Conservation (phyloP, 2,888 invertebrate species). For the Drosophila histrio region DNA sequence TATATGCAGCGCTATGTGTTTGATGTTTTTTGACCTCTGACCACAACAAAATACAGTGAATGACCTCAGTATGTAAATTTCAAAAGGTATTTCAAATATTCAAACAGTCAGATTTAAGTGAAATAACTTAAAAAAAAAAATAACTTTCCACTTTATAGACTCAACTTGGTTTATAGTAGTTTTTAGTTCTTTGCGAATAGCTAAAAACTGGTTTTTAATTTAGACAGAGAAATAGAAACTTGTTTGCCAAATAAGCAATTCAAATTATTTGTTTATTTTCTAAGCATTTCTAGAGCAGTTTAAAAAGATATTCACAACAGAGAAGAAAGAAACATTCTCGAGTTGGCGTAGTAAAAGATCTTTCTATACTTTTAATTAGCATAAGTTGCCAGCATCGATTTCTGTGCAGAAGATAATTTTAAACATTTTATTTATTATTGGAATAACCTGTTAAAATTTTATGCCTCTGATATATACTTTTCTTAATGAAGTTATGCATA, state of each 20-base stretch:
- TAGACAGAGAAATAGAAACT: not conserved
- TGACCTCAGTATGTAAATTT: not conserved
- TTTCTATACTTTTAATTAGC: too few relatives aligned
- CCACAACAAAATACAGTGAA: not conserved
- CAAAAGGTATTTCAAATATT: not conserved
- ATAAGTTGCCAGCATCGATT: too few relatives aligned
- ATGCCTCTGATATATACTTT: too few relatives aligned
- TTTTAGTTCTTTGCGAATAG: not conserved
- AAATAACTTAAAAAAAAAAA: not conserved
- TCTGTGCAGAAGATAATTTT: too few relatives aligned
- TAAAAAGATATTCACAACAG: too few relatives aligned
- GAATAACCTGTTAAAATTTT: too few relatives aligned
- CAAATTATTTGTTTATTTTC: not conserved
- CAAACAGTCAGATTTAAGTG: not conserved
- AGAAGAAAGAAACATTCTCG: too few relatives aligned
- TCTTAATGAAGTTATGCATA: too few relatives aligned
- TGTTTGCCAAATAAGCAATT: not conserved
- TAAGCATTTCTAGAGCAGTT: too few relatives aligned
- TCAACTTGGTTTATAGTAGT: not conserved
- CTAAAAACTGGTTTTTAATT: not conserved
- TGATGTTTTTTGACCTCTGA: slow-evolving; percentile 4
- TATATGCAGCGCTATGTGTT: not conserved
- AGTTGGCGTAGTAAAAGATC: too few relatives aligned
- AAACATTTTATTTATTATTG: too few relatives aligned
- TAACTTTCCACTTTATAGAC: not conserved